phyloP scores from a whole-genome alignment of 2,888 invertebrate genomes.

The Lissocephala sabroskyi region DNA sequence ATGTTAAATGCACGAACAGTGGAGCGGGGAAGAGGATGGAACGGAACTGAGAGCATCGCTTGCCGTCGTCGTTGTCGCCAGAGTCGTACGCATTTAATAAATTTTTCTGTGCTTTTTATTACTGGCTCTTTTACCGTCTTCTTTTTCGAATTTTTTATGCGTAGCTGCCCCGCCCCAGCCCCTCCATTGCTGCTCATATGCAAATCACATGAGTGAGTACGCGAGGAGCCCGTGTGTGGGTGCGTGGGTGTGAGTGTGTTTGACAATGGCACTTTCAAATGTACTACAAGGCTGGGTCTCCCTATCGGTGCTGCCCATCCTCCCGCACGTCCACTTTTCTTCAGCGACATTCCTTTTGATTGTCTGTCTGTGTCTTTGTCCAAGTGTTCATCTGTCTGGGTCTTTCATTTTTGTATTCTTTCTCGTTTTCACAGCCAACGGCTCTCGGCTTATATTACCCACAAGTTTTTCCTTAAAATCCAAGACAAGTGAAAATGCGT shows the following conservation, averaged over 20 bases:
- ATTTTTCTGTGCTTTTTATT: slow-evolving; percentile 20
- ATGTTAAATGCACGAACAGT: slow-evolving; percentile 32
- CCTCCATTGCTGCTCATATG: slow-evolving; percentile 17
- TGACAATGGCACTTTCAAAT: slow-evolving; percentile 20
- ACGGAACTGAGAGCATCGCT: slow-evolving; percentile 1
- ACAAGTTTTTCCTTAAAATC: slow-evolving; percentile 54
- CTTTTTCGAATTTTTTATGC: slow-evolving; percentile 32
- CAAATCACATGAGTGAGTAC: too few relatives aligned
- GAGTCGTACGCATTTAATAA: slow-evolving; percentile 26
- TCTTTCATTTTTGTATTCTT: too few relatives aligned
- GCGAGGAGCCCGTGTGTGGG: too few relatives aligned
- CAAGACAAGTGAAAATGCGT: slow-evolving; percentile 62
- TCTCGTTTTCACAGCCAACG: too few relatives aligned
- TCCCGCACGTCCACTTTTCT: too few relatives aligned
- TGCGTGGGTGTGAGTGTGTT: slow-evolving; percentile 2
- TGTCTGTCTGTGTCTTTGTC: not conserved
- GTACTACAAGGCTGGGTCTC: too few relatives aligned
- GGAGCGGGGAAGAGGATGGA: too few relatives aligned
- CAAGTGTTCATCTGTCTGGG: not conserved
- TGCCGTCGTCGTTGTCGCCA: slow-evolving; percentile 1
- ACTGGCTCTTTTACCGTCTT: slow-evolving; percentile 7
- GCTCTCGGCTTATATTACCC: slow-evolving; percentile 29
- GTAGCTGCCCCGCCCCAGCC: slow-evolving; percentile 10
- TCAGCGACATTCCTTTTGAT: not conserved
- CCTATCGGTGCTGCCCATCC: slow-evolving; percentile 15